Evolutionary conservation across 2,113 vertebrate species (phyloP).

Genomic region (Otis tarda): DNA sequence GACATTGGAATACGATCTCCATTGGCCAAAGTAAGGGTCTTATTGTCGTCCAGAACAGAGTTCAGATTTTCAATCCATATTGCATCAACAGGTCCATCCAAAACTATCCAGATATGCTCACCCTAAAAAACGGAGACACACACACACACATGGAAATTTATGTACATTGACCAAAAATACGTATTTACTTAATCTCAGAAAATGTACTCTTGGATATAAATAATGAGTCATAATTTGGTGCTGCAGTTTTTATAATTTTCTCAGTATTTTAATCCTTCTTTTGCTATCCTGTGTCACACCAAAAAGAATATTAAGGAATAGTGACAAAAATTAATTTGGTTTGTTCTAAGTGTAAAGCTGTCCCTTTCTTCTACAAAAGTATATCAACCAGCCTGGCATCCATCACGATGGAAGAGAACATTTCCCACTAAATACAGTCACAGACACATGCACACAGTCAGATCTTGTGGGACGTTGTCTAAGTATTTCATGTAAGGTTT

Average conservation of each 20-base stretch:
- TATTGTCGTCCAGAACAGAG: constrained; percentile 96
- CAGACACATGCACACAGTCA: not conserved
- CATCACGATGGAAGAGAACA: not conserved
- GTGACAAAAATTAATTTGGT: not conserved
- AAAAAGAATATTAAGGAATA: not conserved
- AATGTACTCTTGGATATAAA: not conserved
- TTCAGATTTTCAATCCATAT: constrained; percentile 99
- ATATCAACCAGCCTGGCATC: not conserved
- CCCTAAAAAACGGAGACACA: constrained; percentile 70
- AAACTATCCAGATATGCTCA: constrained; percentile 94
- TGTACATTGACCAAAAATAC: not conserved
- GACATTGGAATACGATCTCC: constrained; percentile 97
- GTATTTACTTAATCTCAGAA: not conserved
- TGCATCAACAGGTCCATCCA: constrained; percentile 95
- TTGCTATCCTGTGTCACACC: not conserved
- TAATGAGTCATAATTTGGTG: not conserved
- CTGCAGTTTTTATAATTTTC: not conserved
- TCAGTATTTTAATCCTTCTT: not conserved
- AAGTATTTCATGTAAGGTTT: not conserved
- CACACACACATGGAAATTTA: not conserved
- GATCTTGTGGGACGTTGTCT: not conserved
- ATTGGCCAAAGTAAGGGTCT: constrained; percentile 92
- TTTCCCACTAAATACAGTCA: not conserved
- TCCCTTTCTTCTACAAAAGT: not conserved
- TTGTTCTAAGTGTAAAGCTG: not conserved